Conservation (phyloP, 2,113 vertebrate species). For the Pantherophis guttatus region DNA sequence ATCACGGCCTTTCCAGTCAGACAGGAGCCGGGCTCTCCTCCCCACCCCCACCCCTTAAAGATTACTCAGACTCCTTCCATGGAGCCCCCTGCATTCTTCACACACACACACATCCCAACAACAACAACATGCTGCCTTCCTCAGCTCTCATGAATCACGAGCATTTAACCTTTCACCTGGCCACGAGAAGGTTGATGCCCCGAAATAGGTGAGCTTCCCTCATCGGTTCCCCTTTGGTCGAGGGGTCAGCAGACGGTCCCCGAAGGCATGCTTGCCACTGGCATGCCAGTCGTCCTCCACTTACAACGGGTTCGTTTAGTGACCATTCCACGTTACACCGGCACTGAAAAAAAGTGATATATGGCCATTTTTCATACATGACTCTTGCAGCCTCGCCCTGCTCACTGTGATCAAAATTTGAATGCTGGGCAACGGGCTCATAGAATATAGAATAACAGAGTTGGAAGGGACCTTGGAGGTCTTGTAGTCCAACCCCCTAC, state of each 20-base stretch:
- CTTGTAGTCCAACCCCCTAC: too few relatives aligned
- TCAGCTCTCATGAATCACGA: slow-evolving; percentile 63
- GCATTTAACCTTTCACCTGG: slow-evolving; percentile 70
- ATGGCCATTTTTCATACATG: background rate
- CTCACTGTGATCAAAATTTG: too few relatives aligned
- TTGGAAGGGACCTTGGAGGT: too few relatives aligned
- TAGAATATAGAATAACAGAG: too few relatives aligned
- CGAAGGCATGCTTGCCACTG: background rate
- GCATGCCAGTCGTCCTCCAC: background rate
- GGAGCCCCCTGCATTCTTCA: slow-evolving; percentile 78
- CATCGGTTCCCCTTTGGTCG: background rate
- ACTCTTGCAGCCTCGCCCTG: too few relatives aligned
- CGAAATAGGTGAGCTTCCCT: slow-evolving; percentile 43
- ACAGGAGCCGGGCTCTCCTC: slow-evolving; percentile 81
- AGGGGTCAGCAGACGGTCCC: background rate
- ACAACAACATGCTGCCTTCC: slow-evolving; percentile 73
- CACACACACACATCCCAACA: slow-evolving; percentile 45
- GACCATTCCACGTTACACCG: too few relatives aligned
- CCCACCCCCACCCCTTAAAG: slow-evolving; percentile 54
- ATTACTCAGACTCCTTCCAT: slow-evolving; percentile 84
- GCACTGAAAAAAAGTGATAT: background rate
- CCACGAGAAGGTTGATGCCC: slow-evolving; percentile 58
- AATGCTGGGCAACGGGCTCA: too few relatives aligned
- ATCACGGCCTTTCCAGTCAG: slow-evolving; percentile 81
- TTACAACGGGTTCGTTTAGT: background rate